Evolutionary conservation across 1,140 invertebrate species (phyloP).

Genomic region (Laupala kohalensis): DNA sequence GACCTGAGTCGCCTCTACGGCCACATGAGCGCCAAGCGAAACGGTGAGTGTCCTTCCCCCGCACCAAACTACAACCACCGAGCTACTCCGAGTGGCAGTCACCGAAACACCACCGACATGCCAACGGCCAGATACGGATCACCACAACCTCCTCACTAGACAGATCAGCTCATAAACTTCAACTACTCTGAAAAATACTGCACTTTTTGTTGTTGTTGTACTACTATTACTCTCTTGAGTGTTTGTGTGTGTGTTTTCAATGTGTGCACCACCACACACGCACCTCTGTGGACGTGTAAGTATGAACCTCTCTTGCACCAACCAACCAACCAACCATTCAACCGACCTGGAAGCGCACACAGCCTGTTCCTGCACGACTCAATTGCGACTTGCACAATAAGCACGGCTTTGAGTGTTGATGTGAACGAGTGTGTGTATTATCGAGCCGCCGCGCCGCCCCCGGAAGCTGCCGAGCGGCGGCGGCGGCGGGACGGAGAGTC

Average conservation of each 20-base stretch:
- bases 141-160: not conserved
- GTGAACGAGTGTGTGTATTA: no score
- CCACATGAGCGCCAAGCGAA: conserved; percentile 45
- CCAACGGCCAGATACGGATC: not conserved
- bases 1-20: conserved; percentile 54
- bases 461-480: no score
- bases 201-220: not conserved
- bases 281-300: not conserved
- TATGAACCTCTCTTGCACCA: not conserved
- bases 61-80: conserved; percentile 1
- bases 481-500: no score
- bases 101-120: conserved; percentile 1
- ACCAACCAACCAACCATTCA: no score
- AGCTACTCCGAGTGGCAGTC: conserved; percentile 1
- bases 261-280: not conserved
- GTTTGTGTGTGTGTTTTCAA: not conserved
- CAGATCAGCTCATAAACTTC: not conserved
- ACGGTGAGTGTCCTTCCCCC: conserved; percentile 35
- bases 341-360: not conserved
- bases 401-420: not conserved
- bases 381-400: not conserved
- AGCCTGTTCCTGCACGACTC: not conserved
- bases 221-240: not conserved
- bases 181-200: not conserved
- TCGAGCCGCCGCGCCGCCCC: no score